Conservation (phyloP, 2,797 vertebrate species). For the Acipenser ruthenus region DNA sequence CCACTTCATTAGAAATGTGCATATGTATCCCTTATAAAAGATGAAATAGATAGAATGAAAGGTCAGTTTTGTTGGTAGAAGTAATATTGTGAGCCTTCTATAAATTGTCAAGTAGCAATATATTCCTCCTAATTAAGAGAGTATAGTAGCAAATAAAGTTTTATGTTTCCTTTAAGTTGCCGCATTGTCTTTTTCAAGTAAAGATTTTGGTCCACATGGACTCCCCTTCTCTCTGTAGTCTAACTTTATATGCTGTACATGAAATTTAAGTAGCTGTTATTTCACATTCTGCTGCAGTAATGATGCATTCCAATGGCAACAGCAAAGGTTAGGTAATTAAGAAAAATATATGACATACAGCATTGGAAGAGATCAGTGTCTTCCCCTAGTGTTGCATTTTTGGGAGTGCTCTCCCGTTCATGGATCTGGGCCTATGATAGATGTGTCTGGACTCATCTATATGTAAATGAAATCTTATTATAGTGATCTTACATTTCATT, state of each 20-base stretch:
- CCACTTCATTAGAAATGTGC: too few species aligned
- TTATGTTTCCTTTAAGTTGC: constrained; percentile 3
- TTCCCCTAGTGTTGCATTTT: neutral
- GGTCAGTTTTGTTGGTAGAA: neutral
- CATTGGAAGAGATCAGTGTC: neutral
- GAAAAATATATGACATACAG: neutral
- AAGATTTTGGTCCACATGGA: neutral
- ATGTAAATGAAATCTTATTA: too few species aligned
- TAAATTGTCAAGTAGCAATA: neutral
- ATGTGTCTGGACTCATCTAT: too few species aligned
- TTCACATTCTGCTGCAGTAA: neutral
- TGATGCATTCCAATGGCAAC: neutral
- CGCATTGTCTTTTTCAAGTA: neutral
- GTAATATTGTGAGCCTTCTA: neutral
- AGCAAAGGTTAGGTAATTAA: neutral
- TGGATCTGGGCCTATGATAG: too few species aligned
- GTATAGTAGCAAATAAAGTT: neutral
- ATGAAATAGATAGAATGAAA: too few species aligned
- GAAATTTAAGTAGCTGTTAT: neutral
- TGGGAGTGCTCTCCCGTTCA: neutral
- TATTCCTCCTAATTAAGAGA: neutral
- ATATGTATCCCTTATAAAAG: too few species aligned
- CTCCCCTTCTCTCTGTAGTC: too few species aligned
- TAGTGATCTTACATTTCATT: too few species aligned
- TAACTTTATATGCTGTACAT: neutral